phyloP scores from a whole-genome alignment of 2,113 vertebrate genomes.

The Typhlomys cinereus region DNA sequence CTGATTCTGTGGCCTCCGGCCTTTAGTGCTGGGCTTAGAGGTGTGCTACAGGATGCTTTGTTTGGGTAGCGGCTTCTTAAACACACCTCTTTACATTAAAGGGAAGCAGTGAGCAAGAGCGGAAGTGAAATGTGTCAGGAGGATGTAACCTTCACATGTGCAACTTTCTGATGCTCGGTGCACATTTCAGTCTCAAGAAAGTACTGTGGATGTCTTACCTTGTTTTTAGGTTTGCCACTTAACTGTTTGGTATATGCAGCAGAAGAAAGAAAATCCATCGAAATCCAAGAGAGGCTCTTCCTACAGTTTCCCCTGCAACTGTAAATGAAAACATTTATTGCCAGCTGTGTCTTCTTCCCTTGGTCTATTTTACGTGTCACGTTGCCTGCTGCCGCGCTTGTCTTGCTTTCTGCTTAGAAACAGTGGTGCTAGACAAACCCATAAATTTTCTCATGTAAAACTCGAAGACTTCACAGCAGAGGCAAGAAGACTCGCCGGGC shows the following conservation, averaged over 20 bases:
- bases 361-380: background rate
- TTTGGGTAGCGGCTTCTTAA: background rate
- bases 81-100: background rate
- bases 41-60: background rate
- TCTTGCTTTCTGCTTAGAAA: constrained; percentile 35
- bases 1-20: background rate
- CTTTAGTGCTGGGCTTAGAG: background rate
- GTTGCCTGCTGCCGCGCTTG: background rate
- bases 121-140: background rate
- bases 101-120: background rate
- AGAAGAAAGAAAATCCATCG: background rate
- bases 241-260: background rate
- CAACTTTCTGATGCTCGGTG: background rate
- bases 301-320: background rate
- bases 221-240: background rate
- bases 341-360: fast-evolving
- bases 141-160: background rate
- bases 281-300: constrained; percentile 4
- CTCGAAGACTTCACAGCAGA: background rate
- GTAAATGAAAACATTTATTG: constrained; percentile 44
- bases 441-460: background rate
- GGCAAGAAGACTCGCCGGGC: background rate
- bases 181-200: background rate
- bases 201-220: background rate
- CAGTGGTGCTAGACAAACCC: background rate